Percentiles rank a stretch among this genome's conserved stretches.
Conservation (phyloP, 2,888 invertebrate species). For the Apotomis capreana region DNA sequence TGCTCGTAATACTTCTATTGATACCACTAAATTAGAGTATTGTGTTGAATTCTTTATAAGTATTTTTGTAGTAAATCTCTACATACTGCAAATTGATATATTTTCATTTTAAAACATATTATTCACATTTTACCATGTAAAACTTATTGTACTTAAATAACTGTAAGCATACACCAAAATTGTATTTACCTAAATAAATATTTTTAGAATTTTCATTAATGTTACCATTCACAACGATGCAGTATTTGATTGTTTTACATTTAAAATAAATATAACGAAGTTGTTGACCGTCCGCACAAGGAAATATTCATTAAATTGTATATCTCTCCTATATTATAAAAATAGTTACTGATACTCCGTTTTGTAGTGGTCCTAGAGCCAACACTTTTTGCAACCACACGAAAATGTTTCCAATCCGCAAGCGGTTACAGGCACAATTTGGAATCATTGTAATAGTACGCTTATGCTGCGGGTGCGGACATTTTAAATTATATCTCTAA, state of each 20-base stretch:
- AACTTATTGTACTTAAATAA: slow-evolving; percentile 15
- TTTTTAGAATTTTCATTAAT: slow-evolving; percentile 15
- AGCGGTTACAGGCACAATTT: no score
- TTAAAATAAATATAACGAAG: not conserved
- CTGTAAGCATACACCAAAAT: slow-evolving; percentile 11
- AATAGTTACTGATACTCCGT: no score
- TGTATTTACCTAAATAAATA: slow-evolving; percentile 16
- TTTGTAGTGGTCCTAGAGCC: no score
- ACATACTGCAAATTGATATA: not conserved
- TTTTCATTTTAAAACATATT: slow-evolving; percentile 12
- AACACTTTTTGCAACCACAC: no score
- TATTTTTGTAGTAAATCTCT: slow-evolving; percentile 1
- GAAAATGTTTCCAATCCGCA: no score
- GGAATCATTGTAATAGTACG: not conserved
- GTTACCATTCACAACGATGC: slow-evolving; percentile 1
- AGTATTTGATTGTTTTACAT: slow-evolving; percentile 6
- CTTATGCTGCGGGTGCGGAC: not conserved
- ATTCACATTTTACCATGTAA: slow-evolving; percentile 18
- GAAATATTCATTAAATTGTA: not conserved
- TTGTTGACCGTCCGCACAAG: slow-evolving; percentile 13
- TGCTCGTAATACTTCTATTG: slow-evolving; percentile 15
- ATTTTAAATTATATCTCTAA: not conserved
- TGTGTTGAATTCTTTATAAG: slow-evolving; percentile 4
- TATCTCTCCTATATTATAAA: not conserved
- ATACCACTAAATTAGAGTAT: slow-evolving; percentile 11